Evolutionary conservation across 2,113 vertebrate genomes (phyloP).

Genomic region (Pipra filicauda): DNA sequence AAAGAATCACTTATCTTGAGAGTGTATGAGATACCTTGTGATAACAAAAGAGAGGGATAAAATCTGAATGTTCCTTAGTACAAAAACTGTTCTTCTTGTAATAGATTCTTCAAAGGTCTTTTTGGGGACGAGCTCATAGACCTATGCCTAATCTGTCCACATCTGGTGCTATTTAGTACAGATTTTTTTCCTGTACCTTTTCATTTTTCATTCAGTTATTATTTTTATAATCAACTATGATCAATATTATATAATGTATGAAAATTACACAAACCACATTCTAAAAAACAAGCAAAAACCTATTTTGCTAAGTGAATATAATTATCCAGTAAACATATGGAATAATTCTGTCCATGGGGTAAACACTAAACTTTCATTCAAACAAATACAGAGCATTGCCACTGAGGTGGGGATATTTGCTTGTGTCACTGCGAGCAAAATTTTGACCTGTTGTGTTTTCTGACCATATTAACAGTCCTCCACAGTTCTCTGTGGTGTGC

Average conservation of each 20-base stretch:
- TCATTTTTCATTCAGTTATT: neutral
- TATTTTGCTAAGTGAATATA: neutral
- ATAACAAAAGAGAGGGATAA: neutral
- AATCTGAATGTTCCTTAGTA: neutral
- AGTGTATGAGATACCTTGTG: neutral
- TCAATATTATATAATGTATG: neutral
- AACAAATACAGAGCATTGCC: neutral
- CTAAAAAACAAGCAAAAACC: neutral
- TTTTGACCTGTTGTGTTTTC: neutral
- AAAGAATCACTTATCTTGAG: neutral
- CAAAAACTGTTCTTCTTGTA: neutral
- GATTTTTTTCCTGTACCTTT: neutral
- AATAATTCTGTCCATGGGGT: neutral
- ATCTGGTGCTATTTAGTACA: neutral
- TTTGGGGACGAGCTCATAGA: neutral
- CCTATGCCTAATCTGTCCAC: neutral
- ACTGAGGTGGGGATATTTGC: fast-evolving
- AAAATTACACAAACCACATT: neutral
- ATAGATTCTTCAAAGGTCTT: neutral
- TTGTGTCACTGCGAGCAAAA: neutral
- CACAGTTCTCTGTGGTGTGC: neutral
- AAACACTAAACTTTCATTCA: neutral
- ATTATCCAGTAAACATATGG: neutral
- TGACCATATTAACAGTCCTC: neutral
- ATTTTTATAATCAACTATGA: neutral